A percentile compares a stretch with the other conserved stretches of the same genome.
Evolutionary conservation across 2,113 vertebrate species (phyloP).

Genomic region (Chaetodon auriga): DNA sequence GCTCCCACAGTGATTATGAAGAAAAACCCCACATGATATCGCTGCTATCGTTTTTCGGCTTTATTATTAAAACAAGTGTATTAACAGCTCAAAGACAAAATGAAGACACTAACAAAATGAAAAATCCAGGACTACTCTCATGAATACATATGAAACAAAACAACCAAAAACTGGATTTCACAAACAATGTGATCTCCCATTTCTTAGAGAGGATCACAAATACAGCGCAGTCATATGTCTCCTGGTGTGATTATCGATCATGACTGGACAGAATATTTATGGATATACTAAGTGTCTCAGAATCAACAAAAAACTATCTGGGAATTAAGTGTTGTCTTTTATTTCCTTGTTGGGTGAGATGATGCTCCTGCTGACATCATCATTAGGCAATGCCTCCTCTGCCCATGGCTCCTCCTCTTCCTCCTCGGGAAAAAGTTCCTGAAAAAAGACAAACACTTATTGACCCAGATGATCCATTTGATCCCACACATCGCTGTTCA

Average conservation of each 20-base stretch:
- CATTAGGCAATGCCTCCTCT: slow-evolving; percentile 66
- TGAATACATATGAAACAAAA: slow-evolving; percentile 18
- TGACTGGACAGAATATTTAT: not conserved
- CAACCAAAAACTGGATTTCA: slow-evolving; percentile 14
- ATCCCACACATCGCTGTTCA: not conserved
- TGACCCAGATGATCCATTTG: not conserved
- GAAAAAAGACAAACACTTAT: not conserved
- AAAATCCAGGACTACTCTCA: slow-evolving; percentile 21
- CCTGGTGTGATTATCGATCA: not conserved
- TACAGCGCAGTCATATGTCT: not conserved
- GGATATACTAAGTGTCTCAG: not conserved
- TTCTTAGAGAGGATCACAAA: not conserved
- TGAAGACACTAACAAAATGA: slow-evolving; percentile 26
- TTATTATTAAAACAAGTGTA: slow-evolving; percentile 69
- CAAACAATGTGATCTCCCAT: not conserved
- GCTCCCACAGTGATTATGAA: no score
- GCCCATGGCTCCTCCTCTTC: slow-evolving; percentile 72
- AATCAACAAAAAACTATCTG: not conserved
- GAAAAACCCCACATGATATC: not conserved
- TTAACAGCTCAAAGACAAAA: slow-evolving; percentile 4
- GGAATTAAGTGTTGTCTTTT: not conserved
- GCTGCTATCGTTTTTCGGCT: slow-evolving; percentile 30
- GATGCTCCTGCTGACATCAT: slow-evolving; percentile 9
- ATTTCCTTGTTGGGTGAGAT: slow-evolving; percentile 6
- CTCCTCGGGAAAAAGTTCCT: slow-evolving; percentile 68